phyloP scores from a whole-genome alignment of 2,797 vertebrate species.

The Knipowitschia caucasica region DNA sequence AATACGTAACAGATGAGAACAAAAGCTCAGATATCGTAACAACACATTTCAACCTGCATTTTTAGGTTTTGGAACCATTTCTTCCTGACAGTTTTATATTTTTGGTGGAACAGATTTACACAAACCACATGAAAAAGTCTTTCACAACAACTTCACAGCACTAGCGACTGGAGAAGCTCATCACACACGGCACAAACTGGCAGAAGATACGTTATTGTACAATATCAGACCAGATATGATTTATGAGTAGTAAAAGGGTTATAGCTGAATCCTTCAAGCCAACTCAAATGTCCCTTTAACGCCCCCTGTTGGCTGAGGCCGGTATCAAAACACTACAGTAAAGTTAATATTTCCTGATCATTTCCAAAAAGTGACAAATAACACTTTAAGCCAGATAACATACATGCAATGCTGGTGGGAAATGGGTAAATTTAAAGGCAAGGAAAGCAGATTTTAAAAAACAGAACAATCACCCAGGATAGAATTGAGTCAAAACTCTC shows the following conservation, averaged over 20 bases:
- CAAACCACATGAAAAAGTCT: slow-evolving; percentile 32
- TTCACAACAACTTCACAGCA: slow-evolving; percentile 35
- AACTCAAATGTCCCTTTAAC: not conserved
- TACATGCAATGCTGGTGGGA: slow-evolving; percentile 2
- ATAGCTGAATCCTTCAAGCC: not conserved
- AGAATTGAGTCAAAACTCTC: not conserved
- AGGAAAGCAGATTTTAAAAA: not conserved
- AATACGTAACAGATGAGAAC: slow-evolving; percentile 31
- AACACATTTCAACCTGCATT: slow-evolving; percentile 35
- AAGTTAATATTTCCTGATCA: not conserved
- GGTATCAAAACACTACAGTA: not conserved
- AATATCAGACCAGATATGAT: not conserved
- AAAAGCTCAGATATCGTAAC: slow-evolving; percentile 27
- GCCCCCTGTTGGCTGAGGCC: not conserved
- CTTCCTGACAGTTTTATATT: slow-evolving; percentile 14
- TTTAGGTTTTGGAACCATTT: slow-evolving; percentile 13
- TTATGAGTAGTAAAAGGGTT: slow-evolving; percentile 1
- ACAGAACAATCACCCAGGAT: not conserved
- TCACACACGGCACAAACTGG: slow-evolving; percentile 25
- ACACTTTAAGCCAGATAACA: not conserved
- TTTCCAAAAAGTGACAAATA: not conserved
- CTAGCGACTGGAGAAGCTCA: slow-evolving; percentile 30
- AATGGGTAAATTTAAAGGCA: not conserved
- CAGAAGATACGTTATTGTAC: not conserved
- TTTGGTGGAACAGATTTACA: slow-evolving; percentile 9